Percentiles rank a stretch among this genome's conserved stretches.
These are phyloP conservation scores for Whitmania pigra DNA, from an alignment of 1,140 invertebrate species.

Conservation along the genomic window DNA sequence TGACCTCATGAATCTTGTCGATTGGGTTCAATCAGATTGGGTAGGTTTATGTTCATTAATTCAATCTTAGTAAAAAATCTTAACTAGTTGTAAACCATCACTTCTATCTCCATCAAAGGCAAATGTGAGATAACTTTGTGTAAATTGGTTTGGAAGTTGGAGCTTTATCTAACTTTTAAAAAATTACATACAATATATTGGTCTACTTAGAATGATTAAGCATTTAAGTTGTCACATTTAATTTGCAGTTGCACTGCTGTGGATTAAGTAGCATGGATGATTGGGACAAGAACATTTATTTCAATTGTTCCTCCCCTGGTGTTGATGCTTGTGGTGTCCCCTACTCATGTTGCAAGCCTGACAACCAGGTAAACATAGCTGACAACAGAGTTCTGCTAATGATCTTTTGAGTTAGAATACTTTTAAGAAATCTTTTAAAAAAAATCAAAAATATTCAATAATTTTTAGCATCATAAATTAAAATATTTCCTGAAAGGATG, in stretches of 20 bases:
- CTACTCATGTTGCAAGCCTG: slow-evolving; percentile 71
- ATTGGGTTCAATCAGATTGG: slow-evolving; percentile 97
- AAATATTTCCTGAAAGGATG: too few relatives aligned
- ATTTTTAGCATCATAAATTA: too few relatives aligned
- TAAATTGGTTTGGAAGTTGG: not conserved
- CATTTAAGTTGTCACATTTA: not conserved
- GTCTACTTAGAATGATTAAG: too few relatives aligned
- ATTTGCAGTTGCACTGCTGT: slow-evolving; percentile 72
- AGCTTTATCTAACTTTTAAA: too few relatives aligned
- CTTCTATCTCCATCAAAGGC: not conserved
- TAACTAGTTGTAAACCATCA: not conserved
- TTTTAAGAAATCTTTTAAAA: not conserved
- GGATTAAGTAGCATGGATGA: slow-evolving; percentile 85
- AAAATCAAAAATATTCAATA: slow-evolving; percentile 30
- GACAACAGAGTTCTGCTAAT: too few relatives aligned
- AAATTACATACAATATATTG: too few relatives aligned
- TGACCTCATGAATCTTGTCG: slow-evolving; percentile 91
- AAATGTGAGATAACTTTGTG: not conserved
- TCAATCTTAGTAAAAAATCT: not conserved
- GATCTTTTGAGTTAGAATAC: not conserved
- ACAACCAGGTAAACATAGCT: not conserved
- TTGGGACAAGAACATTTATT: slow-evolving; percentile 93
- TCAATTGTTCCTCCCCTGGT: slow-evolving; percentile 82
- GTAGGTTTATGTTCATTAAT: slow-evolving; percentile 42
- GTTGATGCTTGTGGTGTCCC: slow-evolving; percentile 91